Evolutionary conservation across 2,797 vertebrate genomes (phyloP), one percentile per base, ranked within the genome.

Genomic region (Rachycentron canadum): DNA sequence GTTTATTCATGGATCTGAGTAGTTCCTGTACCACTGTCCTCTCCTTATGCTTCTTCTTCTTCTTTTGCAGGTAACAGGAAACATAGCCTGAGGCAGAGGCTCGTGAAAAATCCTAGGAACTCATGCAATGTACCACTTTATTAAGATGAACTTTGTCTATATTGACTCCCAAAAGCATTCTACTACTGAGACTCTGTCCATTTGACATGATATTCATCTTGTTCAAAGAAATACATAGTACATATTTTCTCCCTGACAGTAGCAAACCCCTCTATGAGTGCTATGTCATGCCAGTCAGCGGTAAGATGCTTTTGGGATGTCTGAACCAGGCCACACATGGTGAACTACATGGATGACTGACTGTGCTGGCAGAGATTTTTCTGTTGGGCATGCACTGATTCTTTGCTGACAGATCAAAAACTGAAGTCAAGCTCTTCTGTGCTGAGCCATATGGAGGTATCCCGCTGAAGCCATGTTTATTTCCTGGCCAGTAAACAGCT

Each of bases 31-130:
- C n/a, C 45, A 34, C 26, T 43, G 50, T 47, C 12, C 6, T 28
- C n/a, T 21, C 14, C 7, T 73, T 21, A 71, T n/a, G 7, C n/a
- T 21, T 23, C 21, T 57, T 21, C 53, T n/a, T 71, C 43, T 9
- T 77, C 55, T 77, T 50, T 70, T 80, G 21, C 78, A 93, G 92
- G 67, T 83, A 76, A 57, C 69, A 88, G 10, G 71, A 91, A 73
- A 84, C 57, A 6, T 91, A 89, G 66, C 64, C 76, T 40, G 30
- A 7, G 26, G 62, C 55, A 17, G 47, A 26, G 1, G 21, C 28
- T 59, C 14, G 56, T 56, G 32, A 45, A 13, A 47, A 47, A 67
- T 62, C 62, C 56, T 47, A 68, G 57, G 57, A 82, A 28, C 21
- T 52, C 38, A n/a, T 49, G 57, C 36, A 57, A 60, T 34, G 34